Evolutionary conservation across 2,113 vertebrate species (phyloP), one percentile per base, ranked within the genome.

Genomic region (Podilymbus podiceps): DNA sequence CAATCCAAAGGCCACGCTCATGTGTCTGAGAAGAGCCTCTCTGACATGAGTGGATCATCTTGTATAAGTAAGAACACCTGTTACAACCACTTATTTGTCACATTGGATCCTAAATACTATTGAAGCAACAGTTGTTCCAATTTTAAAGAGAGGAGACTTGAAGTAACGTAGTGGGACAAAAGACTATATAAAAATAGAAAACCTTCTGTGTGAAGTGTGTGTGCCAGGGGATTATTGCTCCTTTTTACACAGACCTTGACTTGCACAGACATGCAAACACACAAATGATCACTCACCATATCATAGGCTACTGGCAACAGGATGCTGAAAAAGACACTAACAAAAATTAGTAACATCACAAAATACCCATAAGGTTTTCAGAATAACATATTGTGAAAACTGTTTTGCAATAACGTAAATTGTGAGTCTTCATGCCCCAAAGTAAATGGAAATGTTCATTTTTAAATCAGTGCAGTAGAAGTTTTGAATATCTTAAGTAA

Each of bases 81-180:
- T 60, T 84, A 24, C 49, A 69, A 92, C 63, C 27, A 82, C 42
- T 72, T 76, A 60, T 64, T 96, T 81, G 25, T 86, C 50, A 27
- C 35, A 31, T 50, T 89, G 35, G 49, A 79, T 81, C 25, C 58
- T 87, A 90, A 93, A 92, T 46, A 35, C 27, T 62, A 64, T 46
- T 38, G 72, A 92, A 86, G 56, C 13, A 81, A 74, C 47, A 2
- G 10, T 78, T 94, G 42, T 60, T 88, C 68, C 30, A 75, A 33
- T 75, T 78, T 86, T 60, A 73, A 92, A 94, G 46, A 86, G 25
- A 50, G 40, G 16, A 64, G 12, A 55, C 53, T 73, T 68, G 71
- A 90, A 79, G 24, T 67, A 83, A 95, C 94, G 35, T n/a, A 89
- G 30, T 44, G 38, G 62, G 75, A 95, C 59, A 89, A 89, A 96